phyloP scores from a whole-genome alignment of 2,797 vertebrate genomes.

The Dromococcyx pavoninus region DNA sequence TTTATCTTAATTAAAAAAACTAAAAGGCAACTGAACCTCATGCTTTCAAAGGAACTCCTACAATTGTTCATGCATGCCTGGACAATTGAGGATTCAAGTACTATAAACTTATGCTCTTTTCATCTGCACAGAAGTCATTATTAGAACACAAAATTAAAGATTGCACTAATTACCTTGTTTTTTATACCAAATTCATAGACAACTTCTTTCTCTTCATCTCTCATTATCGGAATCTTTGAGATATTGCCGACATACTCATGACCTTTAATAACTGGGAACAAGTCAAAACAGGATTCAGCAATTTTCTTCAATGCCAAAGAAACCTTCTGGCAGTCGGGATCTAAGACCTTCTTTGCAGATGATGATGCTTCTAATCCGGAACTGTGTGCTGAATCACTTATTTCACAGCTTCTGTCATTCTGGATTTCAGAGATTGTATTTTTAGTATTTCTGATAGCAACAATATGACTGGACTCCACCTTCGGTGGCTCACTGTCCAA shows the following conservation, averaged over 20 bases:
- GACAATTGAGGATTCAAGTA: not conserved
- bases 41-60: not conserved
- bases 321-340: slow-evolving; percentile 50
- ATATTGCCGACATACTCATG: slow-evolving; percentile 84
- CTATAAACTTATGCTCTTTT: not conserved
- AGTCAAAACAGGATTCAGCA: slow-evolving; percentile 84
- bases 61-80: not conserved
- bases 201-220: slow-evolving; percentile 90
- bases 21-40: not conserved
- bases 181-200: slow-evolving; percentile 82
- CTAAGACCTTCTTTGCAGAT: not conserved
- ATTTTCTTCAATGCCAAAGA: slow-evolving; percentile 79
- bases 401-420: not conserved
- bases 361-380: not conserved
- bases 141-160: not conserved
- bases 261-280: slow-evolving; percentile 88
- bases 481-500: slow-evolving; percentile 75
- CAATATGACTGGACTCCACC: not conserved
- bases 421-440: not conserved
- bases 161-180: slow-evolving; percentile 77
- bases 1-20: not conserved
- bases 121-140: not conserved
- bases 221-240: slow-evolving; percentile 86
- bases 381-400: not conserved
- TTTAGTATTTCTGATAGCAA: not conserved